Conservation (phyloP, 2,797 vertebrate genomes). For the Erpetoichthys calabaricus region DNA sequence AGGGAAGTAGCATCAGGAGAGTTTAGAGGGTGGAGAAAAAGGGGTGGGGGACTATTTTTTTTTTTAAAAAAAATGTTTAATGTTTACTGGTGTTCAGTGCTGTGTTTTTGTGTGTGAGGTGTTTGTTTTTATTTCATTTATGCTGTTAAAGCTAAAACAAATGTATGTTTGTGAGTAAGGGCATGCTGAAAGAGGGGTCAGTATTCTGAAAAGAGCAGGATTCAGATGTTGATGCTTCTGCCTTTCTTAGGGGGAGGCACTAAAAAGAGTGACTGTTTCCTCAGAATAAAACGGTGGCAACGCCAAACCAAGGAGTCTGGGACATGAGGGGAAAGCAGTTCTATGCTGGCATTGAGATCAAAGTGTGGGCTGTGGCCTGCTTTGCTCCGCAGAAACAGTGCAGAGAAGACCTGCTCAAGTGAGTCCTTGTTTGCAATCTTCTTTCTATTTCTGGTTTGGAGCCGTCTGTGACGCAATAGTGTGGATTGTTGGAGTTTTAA, state of each 20-base stretch:
- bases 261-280: conserved; percentile 61
- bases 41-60: not conserved
- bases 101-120: no score
- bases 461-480: no score
- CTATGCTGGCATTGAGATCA: conserved; percentile 97
- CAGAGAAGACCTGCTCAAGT: conserved; percentile 94
- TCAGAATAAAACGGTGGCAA: conserved; percentile 97
- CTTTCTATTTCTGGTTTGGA: no score
- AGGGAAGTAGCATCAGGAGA: conserved; percentile 23
- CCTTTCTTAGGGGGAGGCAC: conserved; percentile 36
- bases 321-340: conserved; percentile 98
- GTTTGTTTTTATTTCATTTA: no score
- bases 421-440: conserved; percentile 35
- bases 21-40: conserved; percentile 15
- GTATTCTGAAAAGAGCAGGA: no score
- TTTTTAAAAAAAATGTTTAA: no score
- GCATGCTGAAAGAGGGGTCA: no score
- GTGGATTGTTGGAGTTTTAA: no score
- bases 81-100: no score
- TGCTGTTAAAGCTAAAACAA: no score
- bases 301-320: conserved; percentile 98
- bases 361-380: conserved; percentile 98
- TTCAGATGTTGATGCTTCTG: conserved; percentile 2
- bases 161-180: no score
- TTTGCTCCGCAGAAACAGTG: conserved; percentile 97